Percentiles rank a stretch among this genome's conserved stretches.
phyloP scores from a whole-genome alignment of 2,113 vertebrate species.

The Zeus faber region DNA sequence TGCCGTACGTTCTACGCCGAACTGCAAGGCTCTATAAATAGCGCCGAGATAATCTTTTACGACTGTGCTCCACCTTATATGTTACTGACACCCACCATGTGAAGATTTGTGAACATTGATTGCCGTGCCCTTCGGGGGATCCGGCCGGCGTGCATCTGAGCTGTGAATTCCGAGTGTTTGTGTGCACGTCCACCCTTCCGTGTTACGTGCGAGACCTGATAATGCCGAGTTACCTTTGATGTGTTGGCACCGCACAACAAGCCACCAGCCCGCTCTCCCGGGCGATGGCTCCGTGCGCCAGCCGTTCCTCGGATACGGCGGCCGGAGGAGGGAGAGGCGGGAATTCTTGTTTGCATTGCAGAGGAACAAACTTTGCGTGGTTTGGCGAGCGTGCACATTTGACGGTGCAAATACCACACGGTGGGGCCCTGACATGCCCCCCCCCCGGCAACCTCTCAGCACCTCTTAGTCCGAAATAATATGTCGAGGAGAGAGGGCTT shows the following conservation, averaged over 20 bases:
- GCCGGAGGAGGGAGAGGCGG: too few species aligned
- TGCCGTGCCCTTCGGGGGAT: conserved; percentile 4
- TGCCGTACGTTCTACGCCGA: too few species aligned
- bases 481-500: background rate
- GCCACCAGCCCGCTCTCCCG: conserved; percentile 12
- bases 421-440: conserved; percentile 34
- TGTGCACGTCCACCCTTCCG: background rate
- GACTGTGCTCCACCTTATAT: conserved; percentile 10
- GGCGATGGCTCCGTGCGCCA: conserved; percentile 23
- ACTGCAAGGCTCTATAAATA: too few species aligned
- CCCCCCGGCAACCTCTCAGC: conserved; percentile 45
- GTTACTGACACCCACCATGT: conserved; percentile 27
- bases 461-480: conserved; percentile 33
- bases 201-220: conserved; percentile 8
- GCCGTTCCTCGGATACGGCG: too few species aligned
- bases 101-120: conserved; percentile 4
- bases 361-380: conserved; percentile 35
- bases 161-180: background rate
- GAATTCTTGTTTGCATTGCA: conserved; percentile 26
- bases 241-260: background rate
- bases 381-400: conserved; percentile 23
- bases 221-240: conserved; percentile 2
- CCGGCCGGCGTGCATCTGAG: conserved; percentile 1
- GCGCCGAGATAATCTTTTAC: too few species aligned
- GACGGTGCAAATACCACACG: conserved; percentile 30